Evolutionary conservation across 2,888 invertebrate genomes (phyloP), one percentile per base, ranked within the genome.

Genomic region (Stenoptilia bipunctidactyla): DNA sequence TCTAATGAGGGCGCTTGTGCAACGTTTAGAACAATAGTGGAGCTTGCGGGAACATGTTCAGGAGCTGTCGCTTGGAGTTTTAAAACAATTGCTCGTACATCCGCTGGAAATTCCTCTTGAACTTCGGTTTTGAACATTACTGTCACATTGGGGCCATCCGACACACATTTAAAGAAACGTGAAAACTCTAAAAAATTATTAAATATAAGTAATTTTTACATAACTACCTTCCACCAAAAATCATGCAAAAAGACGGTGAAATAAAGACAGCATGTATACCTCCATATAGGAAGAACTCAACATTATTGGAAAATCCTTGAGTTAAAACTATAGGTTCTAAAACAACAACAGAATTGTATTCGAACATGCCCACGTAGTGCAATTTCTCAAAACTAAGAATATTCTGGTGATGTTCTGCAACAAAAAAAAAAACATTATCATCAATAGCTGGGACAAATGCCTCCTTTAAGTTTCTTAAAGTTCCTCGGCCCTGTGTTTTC

Each of bases 361-460:
- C 45, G 1, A 64, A 48, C 1, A 52, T 40, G 2, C 64, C 64
- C 2, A 55, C 12, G 42, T 60, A 61, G 25, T 42, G 52, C 30
- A 46, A 39, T 35, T 46, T 47, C 36, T 61, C 56, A 39, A 65
- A 65, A 4, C 49, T 52, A 25, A 62, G 53, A 13, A 46, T 15
- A 30, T 3, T 30, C 10, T 30, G 6, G 6, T 30, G 2, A n/a
- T 30, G 10, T 34, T 53, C 55, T 55, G 43, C 13, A 46, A 48
- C 34, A 33, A 40, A n/a, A n/a, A n/a, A n/a, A n/a, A n/a, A n/a
- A n/a, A n/a, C n/a, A n/a, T n/a, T n/a, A n/a, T n/a, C n/a, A n/a
- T n/a, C n/a, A n/a, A n/a, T n/a, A n/a, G n/a, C n/a, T n/a, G n/a
- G n/a, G n/a, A n/a, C n/a, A n/a, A n/a, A n/a, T n/a, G n/a, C n/a